These are phyloP conservation scores for Sceloporus undulatus DNA, from an alignment of 2,113 vertebrate genomes.

Conservation along the genomic window DNA sequence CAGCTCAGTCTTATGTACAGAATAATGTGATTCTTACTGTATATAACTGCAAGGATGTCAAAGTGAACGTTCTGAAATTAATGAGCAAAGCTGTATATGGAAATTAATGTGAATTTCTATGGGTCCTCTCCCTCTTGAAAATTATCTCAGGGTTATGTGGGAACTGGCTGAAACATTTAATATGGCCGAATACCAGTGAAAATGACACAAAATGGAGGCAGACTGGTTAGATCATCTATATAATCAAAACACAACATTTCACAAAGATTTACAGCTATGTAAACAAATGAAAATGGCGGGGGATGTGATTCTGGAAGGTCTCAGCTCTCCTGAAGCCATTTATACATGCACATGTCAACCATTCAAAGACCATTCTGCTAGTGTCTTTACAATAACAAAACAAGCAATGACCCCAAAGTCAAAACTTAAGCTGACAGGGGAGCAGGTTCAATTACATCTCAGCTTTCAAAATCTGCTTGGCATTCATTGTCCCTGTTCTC, in stretches of 20 bases:
- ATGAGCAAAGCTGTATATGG: not conserved
- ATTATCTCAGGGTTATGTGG: not conserved
- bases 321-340: not conserved
- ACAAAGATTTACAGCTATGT: not conserved
- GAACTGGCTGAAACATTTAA: not conserved
- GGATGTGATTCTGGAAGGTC: not conserved
- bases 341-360: not conserved
- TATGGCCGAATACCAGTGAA: not conserved
- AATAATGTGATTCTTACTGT: constrained; percentile 1
- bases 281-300: not conserved
- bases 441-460: constrained; percentile 11
- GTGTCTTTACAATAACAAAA: not conserved
- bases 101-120: not conserved
- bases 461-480: not conserved
- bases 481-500: not conserved
- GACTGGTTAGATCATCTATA: not conserved
- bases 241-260: not conserved
- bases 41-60: constrained; percentile 10
- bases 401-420: not conserved
- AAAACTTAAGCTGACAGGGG: not conserved
- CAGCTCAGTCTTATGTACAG: not conserved
- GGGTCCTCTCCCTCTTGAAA: no score
- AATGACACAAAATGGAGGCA: not conserved
- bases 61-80: not conserved
- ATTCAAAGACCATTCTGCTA: not conserved